Percentiles rank a stretch among this genome's conserved stretches.
Conservation (phyloP, 1,140 invertebrate species). For the Procambarus clarkii region DNA sequence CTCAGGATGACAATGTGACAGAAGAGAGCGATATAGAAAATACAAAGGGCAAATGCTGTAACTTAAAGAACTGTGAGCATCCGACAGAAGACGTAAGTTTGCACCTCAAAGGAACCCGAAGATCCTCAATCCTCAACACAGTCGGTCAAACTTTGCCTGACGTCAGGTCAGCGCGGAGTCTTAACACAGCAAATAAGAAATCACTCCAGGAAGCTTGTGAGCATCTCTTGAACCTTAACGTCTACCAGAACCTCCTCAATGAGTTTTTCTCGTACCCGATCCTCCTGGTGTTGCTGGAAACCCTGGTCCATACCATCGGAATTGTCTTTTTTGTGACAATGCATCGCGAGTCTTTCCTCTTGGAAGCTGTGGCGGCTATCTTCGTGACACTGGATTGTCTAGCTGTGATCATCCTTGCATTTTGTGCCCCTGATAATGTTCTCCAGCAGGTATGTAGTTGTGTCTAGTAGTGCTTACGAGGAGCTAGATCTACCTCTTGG, state of each 20-base stretch:
- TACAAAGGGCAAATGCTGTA: background rate
- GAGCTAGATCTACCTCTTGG: no score
- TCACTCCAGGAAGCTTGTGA: background rate
- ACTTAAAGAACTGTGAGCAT: background rate
- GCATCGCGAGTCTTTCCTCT: background rate
- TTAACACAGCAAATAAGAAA: background rate
- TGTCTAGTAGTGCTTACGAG: no score
- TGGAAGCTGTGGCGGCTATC: background rate
- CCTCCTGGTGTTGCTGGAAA: conserved; percentile 4
- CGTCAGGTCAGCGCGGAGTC: no score
- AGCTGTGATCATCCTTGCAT: background rate
- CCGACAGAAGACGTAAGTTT: background rate
- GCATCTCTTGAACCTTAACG: background rate
- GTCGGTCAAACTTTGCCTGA: background rate
- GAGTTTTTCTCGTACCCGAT: conserved; percentile 20
- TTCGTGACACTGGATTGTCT: background rate
- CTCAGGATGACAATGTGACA: background rate
- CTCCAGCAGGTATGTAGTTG: conserved; percentile 3
- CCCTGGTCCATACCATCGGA: background rate
- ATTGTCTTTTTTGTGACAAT: conserved; percentile 13
- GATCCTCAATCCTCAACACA: background rate
- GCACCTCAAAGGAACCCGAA: background rate
- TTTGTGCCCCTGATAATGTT: background rate
- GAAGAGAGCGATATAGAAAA: background rate
- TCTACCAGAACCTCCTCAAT: conserved; percentile 1